Conservation (phyloP, 1,140 invertebrate genomes). For the Orchestia grillus region DNA sequence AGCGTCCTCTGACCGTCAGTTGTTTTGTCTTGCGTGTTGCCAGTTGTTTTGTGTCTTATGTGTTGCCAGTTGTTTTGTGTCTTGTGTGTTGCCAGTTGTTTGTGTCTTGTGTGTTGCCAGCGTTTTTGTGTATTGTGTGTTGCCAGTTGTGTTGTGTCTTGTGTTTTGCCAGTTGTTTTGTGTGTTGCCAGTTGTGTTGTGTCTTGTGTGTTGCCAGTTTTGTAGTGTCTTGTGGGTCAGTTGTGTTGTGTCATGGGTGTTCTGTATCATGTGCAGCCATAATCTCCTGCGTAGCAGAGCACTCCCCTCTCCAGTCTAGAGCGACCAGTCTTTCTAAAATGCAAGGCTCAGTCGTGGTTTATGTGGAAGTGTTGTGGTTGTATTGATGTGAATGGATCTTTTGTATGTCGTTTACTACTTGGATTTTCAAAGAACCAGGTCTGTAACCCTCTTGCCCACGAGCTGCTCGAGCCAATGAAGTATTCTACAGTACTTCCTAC, state of each 20-base stretch:
- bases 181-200: no score
- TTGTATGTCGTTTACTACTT: background rate
- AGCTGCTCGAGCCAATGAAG: background rate
- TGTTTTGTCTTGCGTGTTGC: no score
- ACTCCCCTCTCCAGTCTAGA: background rate
- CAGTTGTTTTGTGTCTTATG: no score
- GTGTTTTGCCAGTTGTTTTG: no score
- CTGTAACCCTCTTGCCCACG: background rate
- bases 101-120: no score
- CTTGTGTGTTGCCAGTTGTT: no score
- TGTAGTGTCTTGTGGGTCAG: no score
- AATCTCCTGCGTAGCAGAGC: background rate
- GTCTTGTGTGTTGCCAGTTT: no score
- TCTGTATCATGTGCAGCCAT: background rate
- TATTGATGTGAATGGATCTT: constrained; percentile 15
- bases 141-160: no score
- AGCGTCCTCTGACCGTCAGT: background rate
- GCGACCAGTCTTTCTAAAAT: background rate
- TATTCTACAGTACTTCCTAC: background rate
- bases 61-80: no score
- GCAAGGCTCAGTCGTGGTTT: background rate
- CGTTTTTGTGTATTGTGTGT: no score
- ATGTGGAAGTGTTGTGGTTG: constrained; percentile 31
- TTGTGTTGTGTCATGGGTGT: no score
- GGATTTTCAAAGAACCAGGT: background rate